Base-by-base conservation (phyloP, 2,797 vertebrate species). In the Falco columbarius region DNA sequence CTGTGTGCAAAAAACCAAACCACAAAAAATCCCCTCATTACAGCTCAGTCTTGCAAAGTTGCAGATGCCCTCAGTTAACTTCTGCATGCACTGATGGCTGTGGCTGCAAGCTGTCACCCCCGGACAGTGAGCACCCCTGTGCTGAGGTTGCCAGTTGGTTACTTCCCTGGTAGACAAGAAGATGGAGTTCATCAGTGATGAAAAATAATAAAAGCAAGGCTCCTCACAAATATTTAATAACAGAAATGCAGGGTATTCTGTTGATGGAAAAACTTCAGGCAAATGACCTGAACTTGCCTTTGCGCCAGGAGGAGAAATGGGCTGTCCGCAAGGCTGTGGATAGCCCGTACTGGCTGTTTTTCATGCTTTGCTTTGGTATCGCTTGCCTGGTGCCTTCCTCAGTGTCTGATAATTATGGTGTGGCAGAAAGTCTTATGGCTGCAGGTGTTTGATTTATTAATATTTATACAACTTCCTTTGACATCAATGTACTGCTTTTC, bases 41-140 rank as follows among this genome's bases (percentile, higher is more conserved):
- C 16, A 81, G 10, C 16, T 8, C 38, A 61, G 38, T 30, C 30
- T 85, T 76, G 32, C n/a, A 9, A 3, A 14, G 10, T 87, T 80
- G 80, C 30, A 59, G 30, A 8, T 81, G 22, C 36, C 5, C 40
- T 73, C 7, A 4, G 8, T 30, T 47, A 40, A 63, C 3, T 36
- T 62, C 38, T 2, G 2, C 0, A 1, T 38, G 51, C 8, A 4
- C 16, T 34, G 47, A 7, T 62, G 66, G 40, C 55, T 77, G 40
- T 2, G 10, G 18, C 66, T 90, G 27, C 0, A 0, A 66, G 58
- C 27, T 0, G 0, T 34, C 59, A 21, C 21, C 23, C 14, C 19
- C 3, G 22, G 42, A 20, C 42, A 56, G 27, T 0, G 0, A 52
- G 23, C 55, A 44, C 17, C 30, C 26, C 2, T 2, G 2, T 38